These are phyloP conservation scores for Machimus rusticus DNA, from an alignment of 2,888 invertebrate species.

Conservation along the genomic window DNA sequence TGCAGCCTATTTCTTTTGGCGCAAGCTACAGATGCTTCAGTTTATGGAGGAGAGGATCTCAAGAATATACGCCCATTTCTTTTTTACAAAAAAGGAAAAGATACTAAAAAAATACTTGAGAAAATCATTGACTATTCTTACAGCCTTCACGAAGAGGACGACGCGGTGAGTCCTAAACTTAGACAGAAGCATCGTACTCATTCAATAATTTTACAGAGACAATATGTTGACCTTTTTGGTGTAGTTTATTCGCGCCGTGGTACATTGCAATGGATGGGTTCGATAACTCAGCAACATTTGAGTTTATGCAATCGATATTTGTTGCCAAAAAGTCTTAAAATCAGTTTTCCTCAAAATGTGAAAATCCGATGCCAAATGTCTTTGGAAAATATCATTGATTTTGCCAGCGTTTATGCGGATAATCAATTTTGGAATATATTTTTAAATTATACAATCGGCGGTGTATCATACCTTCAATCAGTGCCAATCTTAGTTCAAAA, in stretches of 20 bases:
- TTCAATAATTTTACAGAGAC: not conserved
- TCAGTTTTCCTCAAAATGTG: constrained; percentile 47
- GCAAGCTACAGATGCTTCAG: constrained; percentile 58
- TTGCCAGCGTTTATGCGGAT: constrained; percentile 52
- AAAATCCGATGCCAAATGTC: constrained; percentile 54
- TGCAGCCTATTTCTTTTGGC: constrained; percentile 60
- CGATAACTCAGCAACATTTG: constrained; percentile 53
- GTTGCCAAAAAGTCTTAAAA: constrained; percentile 34
- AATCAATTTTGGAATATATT: constrained; percentile 56
- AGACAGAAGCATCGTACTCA: not conserved
- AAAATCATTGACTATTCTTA: constrained; percentile 48
- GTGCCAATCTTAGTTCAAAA: constrained; percentile 59
- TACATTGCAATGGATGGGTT: constrained; percentile 54
- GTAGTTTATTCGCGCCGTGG: constrained; percentile 55
- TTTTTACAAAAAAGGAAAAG: constrained; percentile 58
- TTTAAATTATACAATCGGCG: constrained; percentile 56
- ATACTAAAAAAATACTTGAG: constrained; percentile 50
- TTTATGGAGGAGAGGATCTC: constrained; percentile 56
- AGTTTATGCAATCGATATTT: constrained; percentile 54
- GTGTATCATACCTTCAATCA: constrained; percentile 52
- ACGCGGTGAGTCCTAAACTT: not conserved
- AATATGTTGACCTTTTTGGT: constrained; percentile 51
- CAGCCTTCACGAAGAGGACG: constrained; percentile 21
- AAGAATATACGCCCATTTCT: constrained; percentile 57
- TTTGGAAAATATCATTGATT: constrained; percentile 57